Base-by-base conservation (phyloP, 64 coral and sea anemone species). In the Stichodactyla mertensii region DNA sequence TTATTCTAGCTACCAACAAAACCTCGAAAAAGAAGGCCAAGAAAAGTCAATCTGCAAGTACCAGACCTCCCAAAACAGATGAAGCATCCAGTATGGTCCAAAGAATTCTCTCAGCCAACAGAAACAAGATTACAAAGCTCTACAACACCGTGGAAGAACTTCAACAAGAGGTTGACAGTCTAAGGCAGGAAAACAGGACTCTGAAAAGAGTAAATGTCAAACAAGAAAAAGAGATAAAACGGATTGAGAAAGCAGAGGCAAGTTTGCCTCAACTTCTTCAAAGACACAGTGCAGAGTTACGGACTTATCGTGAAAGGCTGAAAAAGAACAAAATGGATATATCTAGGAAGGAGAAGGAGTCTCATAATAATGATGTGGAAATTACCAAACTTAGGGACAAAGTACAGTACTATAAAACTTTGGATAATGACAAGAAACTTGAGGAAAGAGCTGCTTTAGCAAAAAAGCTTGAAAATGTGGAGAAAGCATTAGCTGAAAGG, bases 271-370 rank as follows among this genome's bases (percentile, higher is more conserved):
- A 86, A 19, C 61, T 99, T 16, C 66, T 99, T 60, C 87, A 95
- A 45, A 92, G 93, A n/a, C 96, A 98, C 83, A 95, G 93, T 86
- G 90, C 93, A 16, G 97, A 99, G 87, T 85, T 95, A 78, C 71
- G 88, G 26, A 95, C 88, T 15, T 89, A 95, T n/a, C 89, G 93
- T 51, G 90, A 99, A 86, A 82, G 93, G 78, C 57, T 99, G n/a
- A 86, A 89, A 26, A 60, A 84, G 80, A 88, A 87, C 77, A 93
- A 99, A 77, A 85, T 92, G 7, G 67, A 86, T 52, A 82, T 92
- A 31, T 36, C 74, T 22, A 89, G 71, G 52, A 99, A 99, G 55
- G 97, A 99, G n/a, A 89, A 82, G 18, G 93, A 99, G 55, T 84
- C 93, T 7, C 85, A 84, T 24, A 92, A 88, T 10, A 59, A 84